These are phyloP conservation scores for Cephus nigrinus DNA, from an alignment of 2,888 invertebrate genomes.

Conservation along the genomic window DNA sequence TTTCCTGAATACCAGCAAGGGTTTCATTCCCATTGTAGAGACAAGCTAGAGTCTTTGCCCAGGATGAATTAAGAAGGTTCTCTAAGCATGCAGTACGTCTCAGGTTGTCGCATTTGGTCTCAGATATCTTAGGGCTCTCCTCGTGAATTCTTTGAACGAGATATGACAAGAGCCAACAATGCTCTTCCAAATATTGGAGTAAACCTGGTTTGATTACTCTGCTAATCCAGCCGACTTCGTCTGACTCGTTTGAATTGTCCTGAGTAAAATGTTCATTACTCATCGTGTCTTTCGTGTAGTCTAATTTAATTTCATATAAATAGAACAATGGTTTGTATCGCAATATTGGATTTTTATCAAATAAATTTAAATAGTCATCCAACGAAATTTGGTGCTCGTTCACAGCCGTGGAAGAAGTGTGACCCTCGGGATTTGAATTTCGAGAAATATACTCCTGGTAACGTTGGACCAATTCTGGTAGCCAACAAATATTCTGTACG, in stretches of 20 bases:
- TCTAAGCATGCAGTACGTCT: slow-evolving; percentile 71
- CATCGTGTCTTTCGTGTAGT: slow-evolving; percentile 30
- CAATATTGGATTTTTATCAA: slow-evolving; percentile 13
- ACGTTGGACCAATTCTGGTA: slow-evolving; percentile 46
- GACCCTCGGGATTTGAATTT: slow-evolving; percentile 17
- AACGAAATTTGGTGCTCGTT: slow-evolving; percentile 13
- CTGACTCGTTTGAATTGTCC: not conserved
- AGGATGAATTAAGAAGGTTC: slow-evolving; percentile 71
- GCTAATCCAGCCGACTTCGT: slow-evolving; percentile 47
- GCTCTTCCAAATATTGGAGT: slow-evolving; percentile 73
- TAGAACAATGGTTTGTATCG: slow-evolving; percentile 20
- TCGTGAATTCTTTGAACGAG: slow-evolving; percentile 75
- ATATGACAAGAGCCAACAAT: slow-evolving; percentile 78
- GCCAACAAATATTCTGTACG: slow-evolving; percentile 13
- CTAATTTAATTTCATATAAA: slow-evolving; percentile 41
- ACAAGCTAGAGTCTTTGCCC: slow-evolving; percentile 69
- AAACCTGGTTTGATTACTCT: slow-evolving; percentile 67
- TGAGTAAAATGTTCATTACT: not conserved
- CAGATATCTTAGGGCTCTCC: slow-evolving; percentile 67
- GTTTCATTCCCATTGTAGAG: slow-evolving; percentile 72
- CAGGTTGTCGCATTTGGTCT: slow-evolving; percentile 69
- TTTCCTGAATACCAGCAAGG: slow-evolving; percentile 72
- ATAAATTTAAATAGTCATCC: slow-evolving; percentile 22
- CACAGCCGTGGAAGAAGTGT: not conserved
- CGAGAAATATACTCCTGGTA: slow-evolving; percentile 44